Conservation (phyloP, 2,113 vertebrate species). For the Candoia aspera region DNA sequence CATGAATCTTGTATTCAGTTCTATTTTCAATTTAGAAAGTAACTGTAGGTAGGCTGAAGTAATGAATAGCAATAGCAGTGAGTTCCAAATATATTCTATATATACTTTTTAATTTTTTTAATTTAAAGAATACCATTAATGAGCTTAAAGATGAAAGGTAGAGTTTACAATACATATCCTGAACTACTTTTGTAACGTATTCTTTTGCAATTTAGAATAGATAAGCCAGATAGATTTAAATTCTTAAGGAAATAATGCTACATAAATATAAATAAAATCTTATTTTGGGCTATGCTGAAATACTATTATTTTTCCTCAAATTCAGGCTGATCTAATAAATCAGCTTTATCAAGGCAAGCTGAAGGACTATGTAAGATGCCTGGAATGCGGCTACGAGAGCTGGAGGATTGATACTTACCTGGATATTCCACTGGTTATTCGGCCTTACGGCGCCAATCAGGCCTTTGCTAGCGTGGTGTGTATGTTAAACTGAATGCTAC, state of each 20-base stretch:
- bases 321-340: slow-evolving; percentile 98
- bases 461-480: slow-evolving; percentile 97
- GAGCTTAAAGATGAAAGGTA: not conserved
- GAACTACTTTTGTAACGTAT: not conserved
- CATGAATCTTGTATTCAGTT: not conserved
- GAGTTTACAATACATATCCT: not conserved
- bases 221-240: not conserved
- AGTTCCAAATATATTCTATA: not conserved
- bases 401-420: slow-evolving; percentile 98
- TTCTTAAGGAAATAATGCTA: rapidly evolving
- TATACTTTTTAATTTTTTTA: not conserved
- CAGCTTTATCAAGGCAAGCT: slow-evolving; percentile 98
- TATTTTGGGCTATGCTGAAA: not conserved
- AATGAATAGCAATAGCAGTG: not conserved
- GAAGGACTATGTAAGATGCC: slow-evolving; percentile 97
- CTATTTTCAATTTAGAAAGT: not conserved
- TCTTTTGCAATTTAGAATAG: not conserved
- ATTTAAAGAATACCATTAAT: not conserved
- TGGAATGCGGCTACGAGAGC: slow-evolving; percentile 97
- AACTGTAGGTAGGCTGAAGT: not conserved
- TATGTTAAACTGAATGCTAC: slow-evolving; percentile 78
- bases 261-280: not conserved
- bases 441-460: slow-evolving; percentile 95
- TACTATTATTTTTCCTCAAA: slow-evolving; percentile 42
- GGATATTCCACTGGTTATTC: slow-evolving; percentile 98